These are phyloP conservation scores for Lophotis ruficrista DNA, from an alignment of 2,113 vertebrate genomes.

Conservation along the genomic window DNA sequence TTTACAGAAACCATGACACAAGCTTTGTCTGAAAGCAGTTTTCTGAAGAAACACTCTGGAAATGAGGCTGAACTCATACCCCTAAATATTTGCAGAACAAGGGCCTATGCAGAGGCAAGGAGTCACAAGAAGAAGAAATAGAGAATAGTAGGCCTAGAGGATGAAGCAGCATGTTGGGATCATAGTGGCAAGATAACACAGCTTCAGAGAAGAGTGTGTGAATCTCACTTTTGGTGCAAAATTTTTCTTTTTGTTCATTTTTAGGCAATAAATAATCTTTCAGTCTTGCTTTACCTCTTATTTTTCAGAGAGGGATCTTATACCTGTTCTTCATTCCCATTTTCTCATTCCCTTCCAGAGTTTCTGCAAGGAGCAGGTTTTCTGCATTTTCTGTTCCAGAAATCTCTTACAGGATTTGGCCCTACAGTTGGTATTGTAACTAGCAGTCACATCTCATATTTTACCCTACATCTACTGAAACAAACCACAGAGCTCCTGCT, in stretches of 20 bases:
- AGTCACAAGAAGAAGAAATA: neutral
- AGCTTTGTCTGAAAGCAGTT: neutral
- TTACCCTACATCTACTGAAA: neutral
- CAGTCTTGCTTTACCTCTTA: neutral
- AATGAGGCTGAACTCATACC: neutral
- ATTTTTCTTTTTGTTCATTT: neutral
- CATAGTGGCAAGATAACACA: neutral
- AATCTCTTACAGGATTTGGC: neutral
- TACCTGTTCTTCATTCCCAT: neutral
- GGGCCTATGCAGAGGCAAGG: neutral
- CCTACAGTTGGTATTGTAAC: neutral
- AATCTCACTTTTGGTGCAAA: neutral
- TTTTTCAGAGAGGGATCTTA: neutral
- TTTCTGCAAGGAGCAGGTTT: neutral
- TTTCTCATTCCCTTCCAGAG: neutral
- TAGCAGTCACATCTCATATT: neutral
- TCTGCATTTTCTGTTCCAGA: neutral
- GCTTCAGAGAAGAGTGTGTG: neutral
- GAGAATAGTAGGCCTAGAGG: neutral
- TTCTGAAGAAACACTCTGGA: neutral
- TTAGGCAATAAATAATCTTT: neutral
- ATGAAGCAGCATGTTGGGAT: neutral
- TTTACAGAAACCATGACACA: neutral
- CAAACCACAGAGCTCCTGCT: neutral
- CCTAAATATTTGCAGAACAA: neutral